A percentile compares a stretch with the other conserved stretches of the same genome.
Conservation (phyloP, 2,113 vertebrate species). For the Capra hircus region DNA sequence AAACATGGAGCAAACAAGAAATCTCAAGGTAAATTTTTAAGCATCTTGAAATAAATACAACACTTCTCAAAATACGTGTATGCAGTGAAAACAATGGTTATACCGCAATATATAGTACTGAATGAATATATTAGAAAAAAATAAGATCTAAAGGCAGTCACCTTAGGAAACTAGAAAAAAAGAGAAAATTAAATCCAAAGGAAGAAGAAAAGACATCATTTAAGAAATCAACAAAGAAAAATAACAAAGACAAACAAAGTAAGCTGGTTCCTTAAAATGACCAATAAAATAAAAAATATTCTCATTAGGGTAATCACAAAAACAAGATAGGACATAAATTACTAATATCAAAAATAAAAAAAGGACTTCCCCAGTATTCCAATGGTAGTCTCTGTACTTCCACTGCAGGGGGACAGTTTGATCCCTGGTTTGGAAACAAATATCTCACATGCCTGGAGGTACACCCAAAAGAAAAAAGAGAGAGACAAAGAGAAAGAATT, state of each 20-base stretch:
- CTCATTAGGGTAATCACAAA: neutral
- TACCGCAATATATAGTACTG: neutral
- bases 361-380: neutral
- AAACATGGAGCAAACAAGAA: neutral
- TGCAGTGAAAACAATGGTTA: neutral
- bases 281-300: neutral
- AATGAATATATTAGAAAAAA: neutral
- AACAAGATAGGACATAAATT: neutral
- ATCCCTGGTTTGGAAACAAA: neutral
- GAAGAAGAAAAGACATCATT: neutral
- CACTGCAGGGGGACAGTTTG: neutral
- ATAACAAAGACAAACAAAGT: neutral
- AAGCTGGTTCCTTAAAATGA: neutral
- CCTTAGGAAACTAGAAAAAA: neutral
- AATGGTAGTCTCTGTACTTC: neutral
- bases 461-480: neutral
- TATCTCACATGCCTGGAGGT: neutral
- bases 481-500: neutral
- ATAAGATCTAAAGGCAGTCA: neutral
- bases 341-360: neutral
- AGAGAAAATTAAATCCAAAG: neutral
- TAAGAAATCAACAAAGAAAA: neutral
- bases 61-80: neutral
- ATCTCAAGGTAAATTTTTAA: neutral
- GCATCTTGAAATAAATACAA: neutral